Conservation (phyloP, 2,888 invertebrate genomes). For the Ennomos fuscantarius region DNA sequence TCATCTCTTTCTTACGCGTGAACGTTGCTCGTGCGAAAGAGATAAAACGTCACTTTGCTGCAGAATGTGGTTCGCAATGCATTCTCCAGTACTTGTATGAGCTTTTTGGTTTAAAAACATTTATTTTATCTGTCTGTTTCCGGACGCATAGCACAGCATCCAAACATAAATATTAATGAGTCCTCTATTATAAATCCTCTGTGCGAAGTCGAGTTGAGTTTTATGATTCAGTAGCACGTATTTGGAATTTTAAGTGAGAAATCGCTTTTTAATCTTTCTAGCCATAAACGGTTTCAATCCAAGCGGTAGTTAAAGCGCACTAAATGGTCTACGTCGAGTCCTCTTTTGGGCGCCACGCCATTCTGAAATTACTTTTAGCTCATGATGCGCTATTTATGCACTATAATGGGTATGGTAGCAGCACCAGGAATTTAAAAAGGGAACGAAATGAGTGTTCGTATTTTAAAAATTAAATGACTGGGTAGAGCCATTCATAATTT, state of each 20-base stretch:
- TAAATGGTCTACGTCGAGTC: slow-evolving; percentile 38
- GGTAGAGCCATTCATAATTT: too few species aligned
- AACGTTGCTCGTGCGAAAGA: too few species aligned
- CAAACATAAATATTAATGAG: slow-evolving; percentile 19
- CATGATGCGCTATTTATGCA: slow-evolving; percentile 55
- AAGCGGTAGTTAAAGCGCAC: slow-evolving; percentile 43
- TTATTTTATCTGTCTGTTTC: background rate
- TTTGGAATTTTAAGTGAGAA: slow-evolving; percentile 45
- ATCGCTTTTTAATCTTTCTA: slow-evolving; percentile 53
- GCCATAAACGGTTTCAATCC: slow-evolving; percentile 60
- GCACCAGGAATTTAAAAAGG: slow-evolving; percentile 37
- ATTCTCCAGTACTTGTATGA: too few species aligned
- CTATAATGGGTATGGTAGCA: too few species aligned
- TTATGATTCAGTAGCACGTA: slow-evolving; percentile 42
- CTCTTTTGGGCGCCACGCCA: slow-evolving; percentile 43
- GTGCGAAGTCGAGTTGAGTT: slow-evolving; percentile 40
- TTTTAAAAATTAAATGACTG: slow-evolving; percentile 18
- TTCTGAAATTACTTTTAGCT: slow-evolving; percentile 52
- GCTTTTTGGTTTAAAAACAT: background rate
- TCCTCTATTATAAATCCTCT: slow-evolving; percentile 18
- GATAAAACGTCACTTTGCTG: too few species aligned
- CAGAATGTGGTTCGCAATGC: too few species aligned
- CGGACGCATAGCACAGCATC: slow-evolving; percentile 9
- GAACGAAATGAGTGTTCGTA: slow-evolving; percentile 34
- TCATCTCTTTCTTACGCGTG: too few species aligned